phyloP scores from a whole-genome alignment of 1,140 invertebrate genomes.

The Drosophila guanche region DNA sequence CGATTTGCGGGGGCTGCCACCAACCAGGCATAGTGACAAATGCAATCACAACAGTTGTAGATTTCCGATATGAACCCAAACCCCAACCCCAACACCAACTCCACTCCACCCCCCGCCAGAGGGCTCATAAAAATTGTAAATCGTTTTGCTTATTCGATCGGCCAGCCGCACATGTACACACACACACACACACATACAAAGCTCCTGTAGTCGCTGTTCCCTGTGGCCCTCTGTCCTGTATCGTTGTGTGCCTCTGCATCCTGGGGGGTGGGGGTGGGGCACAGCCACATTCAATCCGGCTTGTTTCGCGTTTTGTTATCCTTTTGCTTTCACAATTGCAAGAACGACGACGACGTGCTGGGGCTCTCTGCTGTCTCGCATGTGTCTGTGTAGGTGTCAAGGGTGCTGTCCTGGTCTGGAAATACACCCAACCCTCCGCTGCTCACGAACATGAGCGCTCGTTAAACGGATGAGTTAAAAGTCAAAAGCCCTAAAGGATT shows the following conservation, averaged over 20 bases:
- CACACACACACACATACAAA: no score
- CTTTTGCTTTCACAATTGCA: slow-evolving; percentile 60
- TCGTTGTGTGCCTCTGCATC: no score
- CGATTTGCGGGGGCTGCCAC: slow-evolving; percentile 39
- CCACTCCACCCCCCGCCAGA: slow-evolving; percentile 1
- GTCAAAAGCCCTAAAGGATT: slow-evolving; percentile 82
- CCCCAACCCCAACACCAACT: no score
- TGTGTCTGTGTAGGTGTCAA: slow-evolving; percentile 66
- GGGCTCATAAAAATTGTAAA: slow-evolving; percentile 71
- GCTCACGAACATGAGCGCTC: slow-evolving; percentile 77
- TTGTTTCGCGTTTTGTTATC: slow-evolving; percentile 68
- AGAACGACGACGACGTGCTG: slow-evolving; percentile 56
- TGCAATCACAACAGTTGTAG: slow-evolving; percentile 63
- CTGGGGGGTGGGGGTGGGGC: no score
- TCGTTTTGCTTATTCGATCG: slow-evolving; percentile 17
- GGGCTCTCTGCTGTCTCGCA: slow-evolving; percentile 8
- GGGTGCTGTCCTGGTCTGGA: slow-evolving; percentile 68
- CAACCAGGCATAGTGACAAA: slow-evolving; percentile 30
- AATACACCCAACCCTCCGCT: slow-evolving; percentile 44
- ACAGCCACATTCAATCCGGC: no score
- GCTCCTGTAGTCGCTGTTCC: no score
- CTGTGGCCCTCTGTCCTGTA: no score
- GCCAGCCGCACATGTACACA: background rate
- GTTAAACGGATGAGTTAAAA: slow-evolving; percentile 82
- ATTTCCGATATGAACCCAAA: slow-evolving; percentile 25